These are phyloP conservation scores for Gari tellinella DNA, from an alignment of 2,888 invertebrate species.

Conservation along the genomic window DNA sequence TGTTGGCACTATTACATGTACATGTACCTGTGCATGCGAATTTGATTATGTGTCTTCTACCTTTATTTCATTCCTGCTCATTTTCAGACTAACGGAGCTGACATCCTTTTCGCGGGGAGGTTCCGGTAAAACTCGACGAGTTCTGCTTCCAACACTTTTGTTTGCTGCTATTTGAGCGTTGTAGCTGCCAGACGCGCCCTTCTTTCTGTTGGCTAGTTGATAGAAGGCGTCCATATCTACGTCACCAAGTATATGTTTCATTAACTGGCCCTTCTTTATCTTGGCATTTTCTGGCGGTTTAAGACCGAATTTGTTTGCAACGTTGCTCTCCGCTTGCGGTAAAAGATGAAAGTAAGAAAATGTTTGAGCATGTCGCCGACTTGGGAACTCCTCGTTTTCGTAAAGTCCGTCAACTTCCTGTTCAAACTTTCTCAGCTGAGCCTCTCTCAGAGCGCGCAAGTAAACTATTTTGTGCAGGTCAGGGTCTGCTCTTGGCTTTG, in stretches of 20 bases:
- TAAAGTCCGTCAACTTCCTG: conserved; percentile 15
- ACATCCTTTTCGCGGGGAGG: conserved; percentile 25
- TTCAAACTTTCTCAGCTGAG: conserved; percentile 27
- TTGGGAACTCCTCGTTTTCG: conserved; percentile 26
- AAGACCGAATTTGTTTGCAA: conserved; percentile 31
- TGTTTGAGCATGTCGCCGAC: conserved; percentile 45
- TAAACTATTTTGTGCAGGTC: conserved; percentile 63
- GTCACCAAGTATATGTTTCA: conserved; percentile 69
- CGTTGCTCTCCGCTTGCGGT: conserved; percentile 20
- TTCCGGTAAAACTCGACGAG: conserved; percentile 10
- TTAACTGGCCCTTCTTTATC: conserved; percentile 58
- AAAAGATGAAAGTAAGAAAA: conserved; percentile 65
- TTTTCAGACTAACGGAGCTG: conserved; percentile 47
- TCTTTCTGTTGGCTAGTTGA: conserved; percentile 27
- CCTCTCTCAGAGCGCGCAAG: conserved; percentile 52
- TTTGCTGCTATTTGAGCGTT: conserved; percentile 4
- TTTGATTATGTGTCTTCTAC: neutral
- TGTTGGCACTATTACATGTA: too few species aligned
- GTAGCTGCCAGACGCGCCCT: conserved; percentile 7
- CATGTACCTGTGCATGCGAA: too few species aligned
- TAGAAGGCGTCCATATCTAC: conserved; percentile 59
- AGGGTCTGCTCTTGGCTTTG: conserved; percentile 51
- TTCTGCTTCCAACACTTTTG: neutral
- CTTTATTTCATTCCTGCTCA: conserved; percentile 18
- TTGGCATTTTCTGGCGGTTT: conserved; percentile 38